These are phyloP conservation scores for Hippocampus abdominalis DNA, from an alignment of 2,113 vertebrate species.

Conservation along the genomic window DNA sequence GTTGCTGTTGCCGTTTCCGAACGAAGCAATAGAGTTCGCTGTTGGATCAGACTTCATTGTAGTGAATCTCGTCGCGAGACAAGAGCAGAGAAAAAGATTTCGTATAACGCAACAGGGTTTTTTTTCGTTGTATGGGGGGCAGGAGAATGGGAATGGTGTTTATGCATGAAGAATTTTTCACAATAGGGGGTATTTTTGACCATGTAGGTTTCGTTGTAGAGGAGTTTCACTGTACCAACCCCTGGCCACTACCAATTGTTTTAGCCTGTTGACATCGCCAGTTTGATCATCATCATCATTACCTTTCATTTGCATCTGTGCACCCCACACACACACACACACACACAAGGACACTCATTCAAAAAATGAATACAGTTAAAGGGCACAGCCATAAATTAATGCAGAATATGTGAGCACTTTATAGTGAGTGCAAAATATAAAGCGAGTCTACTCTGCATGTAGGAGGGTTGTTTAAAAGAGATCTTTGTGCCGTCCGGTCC, in stretches of 20 bases:
- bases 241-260: background rate
- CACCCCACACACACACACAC: slow-evolving; percentile 22
- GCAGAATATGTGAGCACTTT: slow-evolving; percentile 72
- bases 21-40: too few species aligned
- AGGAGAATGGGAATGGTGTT: too few species aligned
- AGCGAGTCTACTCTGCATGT: slow-evolving; percentile 66
- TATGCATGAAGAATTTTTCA: too few species aligned
- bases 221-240: too few species aligned
- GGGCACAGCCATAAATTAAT: slow-evolving; percentile 65
- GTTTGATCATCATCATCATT: background rate
- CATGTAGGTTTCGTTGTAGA: too few species aligned
- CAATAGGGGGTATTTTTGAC: too few species aligned
- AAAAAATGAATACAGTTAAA: slow-evolving; percentile 66
- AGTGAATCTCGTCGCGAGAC: too few species aligned
- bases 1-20: too few species aligned
- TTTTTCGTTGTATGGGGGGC: too few species aligned
- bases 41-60: too few species aligned
- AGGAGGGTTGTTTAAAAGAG: slow-evolving; percentile 71
- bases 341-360: slow-evolving; percentile 40
- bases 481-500: slow-evolving; percentile 72
- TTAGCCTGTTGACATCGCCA: background rate
- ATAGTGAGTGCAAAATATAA: slow-evolving; percentile 69
- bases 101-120: too few species aligned
- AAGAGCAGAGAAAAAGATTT: too few species aligned
- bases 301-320: background rate